Evolutionary conservation across 1,140 invertebrate genomes (phyloP), one percentile per base, ranked within the genome.

Genomic region (Monomorium pharaonis): DNA sequence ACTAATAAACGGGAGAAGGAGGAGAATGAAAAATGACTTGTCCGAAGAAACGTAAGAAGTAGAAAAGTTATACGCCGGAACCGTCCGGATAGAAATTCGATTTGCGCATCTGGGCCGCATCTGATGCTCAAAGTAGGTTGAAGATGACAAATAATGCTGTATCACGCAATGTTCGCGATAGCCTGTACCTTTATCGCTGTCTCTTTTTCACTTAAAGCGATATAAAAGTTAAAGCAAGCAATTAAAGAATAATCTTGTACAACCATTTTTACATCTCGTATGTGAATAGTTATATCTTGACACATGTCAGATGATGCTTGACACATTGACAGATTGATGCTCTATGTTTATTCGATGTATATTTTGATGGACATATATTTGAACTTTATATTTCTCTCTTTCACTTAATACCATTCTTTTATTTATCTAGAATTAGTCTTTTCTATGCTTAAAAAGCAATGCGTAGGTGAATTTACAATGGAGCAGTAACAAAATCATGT

Each of bases 41-140:
- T 30, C 37, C 12, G 24, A 77, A 44, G 18, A 63, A 44, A 30
- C 58, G 7, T 18, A 18, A 77, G n/a, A n/a, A n/a, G n/a, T 44
- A n/a, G 44, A 77, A 77, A 77, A 77, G 24, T 63, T 77, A 44
- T 10, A 42, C 42, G 16, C 56, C 75, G 75, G 24, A 77, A 77
- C 24, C 21, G 10, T 27, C 33, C 24, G 37, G 18, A 77, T 77
- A 47, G 75, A 63, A 63, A 77, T 77, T 77, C 24, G 75, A 37
- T 77, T 77, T 63, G 75, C 24, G 33, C 56, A 76, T 76, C 37
- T 62, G 74, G 30, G 51, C 33, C 74, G 74, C 21, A 77, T 63
- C 75, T 77, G 75, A 77, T 77, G 63, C 37, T 18, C 42, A 77
- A 77, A 77, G 42, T 77, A 77, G 75, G 56, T 76, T 77, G 37